These are phyloP conservation scores for Remorina albescens DNA, from an alignment of 2,797 vertebrate genomes.

Conservation along the genomic window DNA sequence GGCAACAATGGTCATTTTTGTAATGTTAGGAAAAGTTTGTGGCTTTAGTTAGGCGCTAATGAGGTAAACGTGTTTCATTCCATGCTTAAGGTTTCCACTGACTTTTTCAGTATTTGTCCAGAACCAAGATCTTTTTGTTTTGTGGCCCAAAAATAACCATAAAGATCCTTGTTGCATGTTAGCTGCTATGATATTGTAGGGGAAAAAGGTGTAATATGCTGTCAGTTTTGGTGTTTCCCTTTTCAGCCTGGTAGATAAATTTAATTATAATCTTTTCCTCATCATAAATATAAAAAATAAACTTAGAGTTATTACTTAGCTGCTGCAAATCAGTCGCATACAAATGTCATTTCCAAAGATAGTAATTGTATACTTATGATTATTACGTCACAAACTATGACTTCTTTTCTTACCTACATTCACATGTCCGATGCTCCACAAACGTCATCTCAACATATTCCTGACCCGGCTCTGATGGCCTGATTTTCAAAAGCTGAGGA, in stretches of 20 bases:
- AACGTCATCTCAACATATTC: slow-evolving; percentile 93
- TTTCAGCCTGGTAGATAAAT: not conserved
- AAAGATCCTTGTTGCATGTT: not conserved
- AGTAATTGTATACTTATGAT: slow-evolving; percentile 27
- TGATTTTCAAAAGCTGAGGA: slow-evolving; percentile 91
- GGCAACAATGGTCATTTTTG: not conserved
- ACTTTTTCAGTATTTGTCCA: not conserved
- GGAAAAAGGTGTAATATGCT: not conserved
- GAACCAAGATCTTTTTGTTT: not conserved
- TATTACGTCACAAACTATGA: slow-evolving; percentile 45
- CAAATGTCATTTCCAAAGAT: not conserved
- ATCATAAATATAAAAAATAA: not conserved
- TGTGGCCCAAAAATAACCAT: not conserved
- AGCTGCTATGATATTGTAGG: not conserved
- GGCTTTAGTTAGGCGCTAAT: slow-evolving; percentile 1
- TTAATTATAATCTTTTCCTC: not conserved
- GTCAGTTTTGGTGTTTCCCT: not conserved
- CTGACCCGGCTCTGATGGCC: slow-evolving; percentile 83
- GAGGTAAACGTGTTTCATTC: not conserved
- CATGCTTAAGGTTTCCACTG: not conserved
- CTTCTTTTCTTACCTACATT: slow-evolving; percentile 92
- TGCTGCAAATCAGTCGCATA: not conserved
- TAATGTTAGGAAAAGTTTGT: not conserved
- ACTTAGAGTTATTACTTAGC: not conserved
- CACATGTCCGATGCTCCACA: slow-evolving; percentile 92